Conservation (phyloP, 2,113 vertebrate genomes). For the Lipophrys pholis region DNA sequence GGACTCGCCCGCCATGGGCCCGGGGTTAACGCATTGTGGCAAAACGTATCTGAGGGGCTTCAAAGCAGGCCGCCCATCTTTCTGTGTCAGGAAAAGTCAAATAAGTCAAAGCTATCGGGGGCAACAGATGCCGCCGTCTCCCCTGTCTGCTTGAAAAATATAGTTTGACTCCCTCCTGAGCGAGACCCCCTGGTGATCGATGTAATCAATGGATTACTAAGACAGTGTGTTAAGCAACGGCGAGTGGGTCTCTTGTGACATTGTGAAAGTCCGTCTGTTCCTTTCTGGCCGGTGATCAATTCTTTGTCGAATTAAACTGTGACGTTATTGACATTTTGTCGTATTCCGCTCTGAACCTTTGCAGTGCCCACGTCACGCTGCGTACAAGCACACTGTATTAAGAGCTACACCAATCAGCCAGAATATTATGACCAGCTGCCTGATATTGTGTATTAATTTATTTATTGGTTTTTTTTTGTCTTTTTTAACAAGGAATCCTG, state of each 20-base stretch:
- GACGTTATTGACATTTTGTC: constrained; percentile 8
- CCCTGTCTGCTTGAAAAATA: constrained; percentile 47
- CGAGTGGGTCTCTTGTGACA: constrained; percentile 12
- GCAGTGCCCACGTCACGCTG: neutral
- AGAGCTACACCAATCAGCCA: neutral
- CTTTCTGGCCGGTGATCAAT: neutral
- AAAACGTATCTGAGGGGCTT: constrained; percentile 58
- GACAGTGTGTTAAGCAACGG: constrained; percentile 42
- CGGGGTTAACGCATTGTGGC: constrained; percentile 57
- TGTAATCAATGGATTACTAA: constrained; percentile 65
- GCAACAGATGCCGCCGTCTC: constrained; percentile 72
- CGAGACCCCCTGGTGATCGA: constrained; percentile 51
- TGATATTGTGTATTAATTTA: too few species aligned
- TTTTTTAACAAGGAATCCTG: too few species aligned
- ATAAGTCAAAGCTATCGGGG: constrained; percentile 82
- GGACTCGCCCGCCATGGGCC: constrained; percentile 49
- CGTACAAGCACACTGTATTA: neutral
- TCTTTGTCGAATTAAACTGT: constrained; percentile 25
- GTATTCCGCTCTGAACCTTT: neutral
- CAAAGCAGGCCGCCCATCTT: constrained; percentile 63
- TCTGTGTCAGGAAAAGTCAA: constrained; percentile 78
- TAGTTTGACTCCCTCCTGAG: constrained; percentile 55
- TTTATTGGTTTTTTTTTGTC: too few species aligned
- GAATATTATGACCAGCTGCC: too few species aligned
- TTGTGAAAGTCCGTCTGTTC: neutral